Evolutionary conservation across 1,140 invertebrate species (phyloP), one percentile per base, ranked within the genome.

Genomic region (Pseudomyrmex dendroicus): DNA sequence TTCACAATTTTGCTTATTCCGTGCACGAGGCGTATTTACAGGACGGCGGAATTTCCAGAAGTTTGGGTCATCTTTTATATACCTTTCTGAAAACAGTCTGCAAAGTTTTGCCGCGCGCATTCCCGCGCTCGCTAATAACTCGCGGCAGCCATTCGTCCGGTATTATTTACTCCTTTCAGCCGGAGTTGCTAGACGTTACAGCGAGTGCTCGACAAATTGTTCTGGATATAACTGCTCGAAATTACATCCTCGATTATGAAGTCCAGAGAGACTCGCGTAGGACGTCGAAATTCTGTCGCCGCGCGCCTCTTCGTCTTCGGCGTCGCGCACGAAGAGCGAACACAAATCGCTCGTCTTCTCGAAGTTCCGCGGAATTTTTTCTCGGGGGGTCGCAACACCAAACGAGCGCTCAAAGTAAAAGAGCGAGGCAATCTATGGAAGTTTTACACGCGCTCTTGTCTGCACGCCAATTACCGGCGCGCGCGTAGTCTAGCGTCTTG

Each of bases 211-310:
- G 61, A 67, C 57, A 84, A 86, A 87, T 87, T 87, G 73, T 87
- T 73, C 85, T 84, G 85, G 82, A 54, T 68, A 63, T 84, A 86
- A 84, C 85, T 80, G 86, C 67, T 87, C 82, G 83, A 87, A 87
- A 87, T 87, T 88, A 88, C 85, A 88, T 87, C 83, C 86, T 87
- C 82, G 85, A 88, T 88, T 88, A 87, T 80, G 85, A 87, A 84
- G 73, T 61, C 73, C 46, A 73, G 82, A 52, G 67, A 35, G 35
- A 35, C 35, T 35, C 86, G 86, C 82, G 86, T 84, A 68, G 85
- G 86, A 87, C 73, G 86, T 86, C 82, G 85, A 87, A 86, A 87
- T 82, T 87, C 82, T 86, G 86, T 73, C 72, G 70, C 68, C 52
- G n/a, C 35, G 20, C 22, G 50, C 15, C 56, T 64, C 74, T 62